Conservation (phyloP, 2,888 invertebrate species). For the Zootermopsis nevadensis region DNA sequence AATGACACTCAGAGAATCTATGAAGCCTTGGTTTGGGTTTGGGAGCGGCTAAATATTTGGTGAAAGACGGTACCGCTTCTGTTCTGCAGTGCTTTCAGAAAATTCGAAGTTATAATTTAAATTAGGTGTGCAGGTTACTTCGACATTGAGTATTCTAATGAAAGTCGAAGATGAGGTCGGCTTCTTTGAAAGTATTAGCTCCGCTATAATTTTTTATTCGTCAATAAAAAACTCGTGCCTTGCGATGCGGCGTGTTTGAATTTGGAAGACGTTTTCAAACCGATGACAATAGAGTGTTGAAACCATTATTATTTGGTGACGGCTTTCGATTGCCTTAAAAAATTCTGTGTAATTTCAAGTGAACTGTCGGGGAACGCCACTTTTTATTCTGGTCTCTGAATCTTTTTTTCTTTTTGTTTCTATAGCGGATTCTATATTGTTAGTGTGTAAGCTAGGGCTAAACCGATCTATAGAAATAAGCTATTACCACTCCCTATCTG, state of each 20-base stretch:
- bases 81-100: neutral
- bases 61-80: neutral
- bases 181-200: conserved; percentile 22
- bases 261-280: conserved; percentile 14
- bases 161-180: conserved; percentile 25
- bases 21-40: neutral
- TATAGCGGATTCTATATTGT: neutral
- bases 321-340: conserved; percentile 21
- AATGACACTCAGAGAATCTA: neutral
- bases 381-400: neutral
- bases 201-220: neutral
- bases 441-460: neutral
- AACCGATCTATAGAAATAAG: neutral
- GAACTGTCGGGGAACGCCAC: neutral
- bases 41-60: neutral
- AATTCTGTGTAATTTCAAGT: neutral
- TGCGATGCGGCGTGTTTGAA: conserved; percentile 19
- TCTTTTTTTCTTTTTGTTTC: neutral
- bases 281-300: conserved; percentile 29
- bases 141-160: conserved; percentile 13
- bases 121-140: neutral
- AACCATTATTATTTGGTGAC: conserved; percentile 32
- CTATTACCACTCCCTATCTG: neutral
- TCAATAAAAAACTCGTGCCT: neutral
- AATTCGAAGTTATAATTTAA: neutral